These are phyloP conservation scores for Cynopterus brachyotis DNA, from an alignment of 2,113 vertebrate species.

Conservation along the genomic window DNA sequence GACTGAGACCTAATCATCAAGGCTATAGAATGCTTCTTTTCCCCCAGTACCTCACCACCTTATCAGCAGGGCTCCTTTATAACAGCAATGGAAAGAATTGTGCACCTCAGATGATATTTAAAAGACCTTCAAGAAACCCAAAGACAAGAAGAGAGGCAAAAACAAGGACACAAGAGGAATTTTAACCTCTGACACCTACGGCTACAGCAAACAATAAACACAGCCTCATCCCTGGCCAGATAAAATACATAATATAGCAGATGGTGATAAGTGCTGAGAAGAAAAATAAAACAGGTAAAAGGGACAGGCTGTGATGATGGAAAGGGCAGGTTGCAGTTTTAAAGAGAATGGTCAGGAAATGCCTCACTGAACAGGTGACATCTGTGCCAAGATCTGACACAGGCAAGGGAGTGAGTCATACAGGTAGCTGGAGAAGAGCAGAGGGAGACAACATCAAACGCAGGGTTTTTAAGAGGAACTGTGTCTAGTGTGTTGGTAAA, in stretches of 20 bases:
- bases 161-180: not conserved
- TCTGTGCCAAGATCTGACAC: not conserved
- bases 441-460: not conserved
- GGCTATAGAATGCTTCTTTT: not conserved
- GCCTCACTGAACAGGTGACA: not conserved
- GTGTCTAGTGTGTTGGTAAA: not conserved
- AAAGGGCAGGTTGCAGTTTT: not conserved
- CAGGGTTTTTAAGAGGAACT: not conserved
- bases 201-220: not conserved
- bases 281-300: not conserved
- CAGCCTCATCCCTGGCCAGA: not conserved
- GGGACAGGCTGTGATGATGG: not conserved
- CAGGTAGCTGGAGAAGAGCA: not conserved
- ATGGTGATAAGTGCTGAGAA: not conserved
- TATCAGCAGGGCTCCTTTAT: not conserved
- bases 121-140: not conserved
- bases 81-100: not conserved
- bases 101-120: not conserved
- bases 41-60: not conserved
- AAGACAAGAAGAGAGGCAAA: not conserved
- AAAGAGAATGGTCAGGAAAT: not conserved
- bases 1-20: not conserved
- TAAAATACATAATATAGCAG: not conserved
- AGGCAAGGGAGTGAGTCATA: not conserved
- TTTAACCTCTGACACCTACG: not conserved